Evolutionary conservation across 2,113 vertebrate genomes (phyloP).

Genomic region (Laticauda colubrina): DNA sequence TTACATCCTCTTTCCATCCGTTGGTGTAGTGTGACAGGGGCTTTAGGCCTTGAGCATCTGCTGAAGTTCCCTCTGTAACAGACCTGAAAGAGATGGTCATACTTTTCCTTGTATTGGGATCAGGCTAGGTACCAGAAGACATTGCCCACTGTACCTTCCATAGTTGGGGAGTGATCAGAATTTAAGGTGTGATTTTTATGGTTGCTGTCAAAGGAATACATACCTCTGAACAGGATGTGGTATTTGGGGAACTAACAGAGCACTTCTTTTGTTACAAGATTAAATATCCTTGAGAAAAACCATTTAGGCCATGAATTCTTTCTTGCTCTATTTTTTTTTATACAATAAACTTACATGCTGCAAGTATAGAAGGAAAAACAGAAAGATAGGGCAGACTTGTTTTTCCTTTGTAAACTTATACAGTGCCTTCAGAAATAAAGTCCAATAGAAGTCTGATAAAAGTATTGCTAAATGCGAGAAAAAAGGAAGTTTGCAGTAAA

Average conservation of each 20-base stretch:
- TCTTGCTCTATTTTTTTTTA: background rate
- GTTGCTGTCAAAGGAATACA: too few relatives aligned
- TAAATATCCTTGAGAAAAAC: background rate
- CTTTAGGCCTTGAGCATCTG: background rate
- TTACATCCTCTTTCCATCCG: too few relatives aligned
- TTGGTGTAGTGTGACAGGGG: too few relatives aligned
- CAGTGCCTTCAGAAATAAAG: background rate
- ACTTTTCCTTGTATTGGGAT: background rate
- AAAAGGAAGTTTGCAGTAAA: background rate
- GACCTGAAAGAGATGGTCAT: background rate
- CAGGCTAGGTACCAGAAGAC: background rate
- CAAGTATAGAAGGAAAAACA: background rate
- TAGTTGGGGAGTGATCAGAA: background rate
- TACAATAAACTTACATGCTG: background rate
- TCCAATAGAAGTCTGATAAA: background rate
- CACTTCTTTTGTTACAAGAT: background rate
- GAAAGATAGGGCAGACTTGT: background rate
- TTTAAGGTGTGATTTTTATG: background rate
- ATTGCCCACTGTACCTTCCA: too few relatives aligned
- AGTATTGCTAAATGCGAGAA: background rate
- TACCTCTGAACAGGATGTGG: background rate
- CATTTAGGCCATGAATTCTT: background rate
- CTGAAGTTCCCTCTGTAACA: background rate
- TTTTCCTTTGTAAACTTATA: background rate
- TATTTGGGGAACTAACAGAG: background rate